phyloP scores from a whole-genome alignment of 2,113 vertebrate genomes.

The Phyllopteryx taeniolatus region DNA sequence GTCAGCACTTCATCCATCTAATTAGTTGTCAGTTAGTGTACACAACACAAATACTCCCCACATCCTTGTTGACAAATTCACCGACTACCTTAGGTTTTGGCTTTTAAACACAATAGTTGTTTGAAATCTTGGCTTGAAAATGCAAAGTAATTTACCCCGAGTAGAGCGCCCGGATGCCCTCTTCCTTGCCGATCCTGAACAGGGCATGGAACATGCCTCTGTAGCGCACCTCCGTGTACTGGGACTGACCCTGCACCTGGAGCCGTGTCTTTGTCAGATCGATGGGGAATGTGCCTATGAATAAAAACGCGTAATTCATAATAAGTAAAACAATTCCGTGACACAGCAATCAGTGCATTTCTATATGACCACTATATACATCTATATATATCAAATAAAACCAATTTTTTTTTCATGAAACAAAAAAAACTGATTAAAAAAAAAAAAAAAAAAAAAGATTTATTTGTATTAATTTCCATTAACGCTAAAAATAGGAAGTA shows the following conservation, averaged over 20 bases:
- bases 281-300: constrained; percentile 88
- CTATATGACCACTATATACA: too few relatives aligned
- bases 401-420: too few relatives aligned
- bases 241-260: constrained; percentile 92
- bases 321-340: neutral
- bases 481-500: too few relatives aligned
- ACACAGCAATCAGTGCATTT: neutral
- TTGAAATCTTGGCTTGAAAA: neutral
- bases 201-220: constrained; percentile 93
- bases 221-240: constrained; percentile 91
- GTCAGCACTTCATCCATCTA: too few relatives aligned
- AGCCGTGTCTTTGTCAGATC: constrained; percentile 92
- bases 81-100: too few relatives aligned
- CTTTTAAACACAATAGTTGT: neutral
- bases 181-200: constrained; percentile 86
- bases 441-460: too few relatives aligned
- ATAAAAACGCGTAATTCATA: neutral
- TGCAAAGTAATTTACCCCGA: constrained; percentile 77
- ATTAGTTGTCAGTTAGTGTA: too few relatives aligned
- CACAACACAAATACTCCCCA: too few relatives aligned
- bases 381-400: too few relatives aligned
- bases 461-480: too few relatives aligned
- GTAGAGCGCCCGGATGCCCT: constrained; percentile 87
- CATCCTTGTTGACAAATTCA: too few relatives aligned
- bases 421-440: too few relatives aligned